These are phyloP conservation scores for Drosophila nikananu DNA, from an alignment of 1,140 invertebrate genomes.

Conservation along the genomic window DNA sequence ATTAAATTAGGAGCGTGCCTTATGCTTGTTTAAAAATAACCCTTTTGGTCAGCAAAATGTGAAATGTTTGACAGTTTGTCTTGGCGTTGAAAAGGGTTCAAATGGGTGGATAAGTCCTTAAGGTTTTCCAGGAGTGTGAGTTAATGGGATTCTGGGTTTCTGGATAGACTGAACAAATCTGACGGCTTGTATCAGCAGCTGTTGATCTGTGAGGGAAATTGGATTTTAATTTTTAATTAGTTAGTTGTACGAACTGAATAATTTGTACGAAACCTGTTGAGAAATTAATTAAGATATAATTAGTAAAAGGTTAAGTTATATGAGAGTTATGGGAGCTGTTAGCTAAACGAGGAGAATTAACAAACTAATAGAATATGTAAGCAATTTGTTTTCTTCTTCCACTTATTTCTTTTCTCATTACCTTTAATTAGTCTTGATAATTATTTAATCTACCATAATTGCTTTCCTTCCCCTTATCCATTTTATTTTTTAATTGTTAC, in stretches of 20 bases:
- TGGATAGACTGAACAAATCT: conserved; percentile 45
- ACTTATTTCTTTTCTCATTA: no score
- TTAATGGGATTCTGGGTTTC: conserved; percentile 47
- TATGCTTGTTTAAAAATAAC: conserved; percentile 15
- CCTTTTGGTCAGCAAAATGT: neutral
- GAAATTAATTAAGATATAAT: conserved; percentile 27
- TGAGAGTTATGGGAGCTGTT: neutral
- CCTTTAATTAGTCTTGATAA: neutral
- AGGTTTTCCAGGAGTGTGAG: conserved; percentile 12
- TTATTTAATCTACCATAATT: no score
- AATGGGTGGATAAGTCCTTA: conserved; percentile 27
- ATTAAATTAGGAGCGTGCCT: neutral
- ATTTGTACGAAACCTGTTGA: neutral
- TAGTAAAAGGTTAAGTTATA: neutral
- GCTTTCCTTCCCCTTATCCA: no score
- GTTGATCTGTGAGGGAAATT: conserved; percentile 8
- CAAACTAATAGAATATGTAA: no score
- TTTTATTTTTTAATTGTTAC: neutral
- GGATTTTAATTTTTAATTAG: conserved; percentile 41
- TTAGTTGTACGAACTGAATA: conserved; percentile 15
- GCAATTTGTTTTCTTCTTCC: no score
- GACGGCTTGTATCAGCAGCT: conserved; percentile 46
- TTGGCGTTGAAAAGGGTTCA: conserved; percentile 67
- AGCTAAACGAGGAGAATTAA: neutral
- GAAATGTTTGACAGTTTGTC: conserved; percentile 72